Conservation (phyloP, 2,888 invertebrate genomes). For the Leucophora obtusa region DNA sequence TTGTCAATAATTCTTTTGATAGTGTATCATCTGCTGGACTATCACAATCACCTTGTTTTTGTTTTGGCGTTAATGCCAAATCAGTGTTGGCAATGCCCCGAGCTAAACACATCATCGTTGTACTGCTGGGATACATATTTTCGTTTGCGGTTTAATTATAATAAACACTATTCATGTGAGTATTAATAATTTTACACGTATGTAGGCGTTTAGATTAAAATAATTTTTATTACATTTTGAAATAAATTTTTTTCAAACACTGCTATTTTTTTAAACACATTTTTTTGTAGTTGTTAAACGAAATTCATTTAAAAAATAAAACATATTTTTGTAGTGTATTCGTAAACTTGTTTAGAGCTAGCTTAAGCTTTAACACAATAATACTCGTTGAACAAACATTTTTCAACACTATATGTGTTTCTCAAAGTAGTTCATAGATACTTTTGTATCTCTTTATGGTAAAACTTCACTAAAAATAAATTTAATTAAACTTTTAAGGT, state of each 20-base stretch:
- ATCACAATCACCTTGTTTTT: not conserved
- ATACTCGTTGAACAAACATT: not conserved
- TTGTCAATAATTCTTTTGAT: not conserved
- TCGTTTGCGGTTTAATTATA: not conserved
- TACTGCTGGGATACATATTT: conserved; percentile 39
- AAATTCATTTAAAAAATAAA: not conserved
- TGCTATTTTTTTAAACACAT: not conserved
- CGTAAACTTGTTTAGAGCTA: not conserved
- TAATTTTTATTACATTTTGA: not conserved
- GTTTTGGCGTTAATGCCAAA: not conserved
- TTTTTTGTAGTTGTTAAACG: not conserved
- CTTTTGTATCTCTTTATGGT: not conserved
- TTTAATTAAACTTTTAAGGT: too few relatives aligned
- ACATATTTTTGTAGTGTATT: not conserved
- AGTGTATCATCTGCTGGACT: not conserved
- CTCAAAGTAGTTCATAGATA: not conserved
- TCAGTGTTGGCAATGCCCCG: conserved; percentile 40
- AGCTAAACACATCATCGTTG: conserved; percentile 55
- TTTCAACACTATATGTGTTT: not conserved
- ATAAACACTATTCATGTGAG: not conserved
- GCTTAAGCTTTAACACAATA: not conserved
- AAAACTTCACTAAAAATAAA: not conserved
- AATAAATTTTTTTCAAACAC: not conserved
- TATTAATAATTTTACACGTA: not conserved
- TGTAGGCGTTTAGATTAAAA: not conserved